Base-by-base conservation (phyloP, 2,888 invertebrate species). In the Volucella bombylans region DNA sequence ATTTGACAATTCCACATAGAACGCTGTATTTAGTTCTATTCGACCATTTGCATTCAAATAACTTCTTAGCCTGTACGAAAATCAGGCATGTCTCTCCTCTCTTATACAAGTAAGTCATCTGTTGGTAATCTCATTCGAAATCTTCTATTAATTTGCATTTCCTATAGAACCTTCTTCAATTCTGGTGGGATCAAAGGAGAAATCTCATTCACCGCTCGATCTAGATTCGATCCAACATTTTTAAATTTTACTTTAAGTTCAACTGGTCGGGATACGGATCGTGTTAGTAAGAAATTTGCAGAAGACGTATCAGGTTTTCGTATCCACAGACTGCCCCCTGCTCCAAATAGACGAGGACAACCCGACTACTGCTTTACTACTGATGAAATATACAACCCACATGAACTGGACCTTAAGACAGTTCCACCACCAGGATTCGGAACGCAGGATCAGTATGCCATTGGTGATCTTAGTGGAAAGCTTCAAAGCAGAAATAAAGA, bases 381-480 rank as follows among this genome's bases (percentile, higher is more conserved):
- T 0, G 96, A 96, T 9, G 93, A 92, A 1, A 92, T 97, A 50
- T 97, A 94, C 89, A 97, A 98, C 92, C 98, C 98, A 0, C 93
- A 92, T 9, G 93, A 93, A 6, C 87, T 94, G 14, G 93, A 94
- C 85, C 87, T 93, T n/a, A 92, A 92, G 10, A 90, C 89, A 4
- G 89, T 93, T 47, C 96, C 96, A 9, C 96, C 96, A 0, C 93
- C 95, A 86, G 96, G 96, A 93, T 93, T 94, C 88, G 97, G 91
- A 10, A 91, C 91, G 0, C 97, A 97, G 90, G 97, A 98, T 91
- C 96, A 96, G 90, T 98, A 98, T 89, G 95, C 97, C 1, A 93
- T 97, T 3, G 98, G 98, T 0, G 98, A 98, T 90, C 92, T 98
- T 11, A 95, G 96, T 69, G 97, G 97, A 18, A 98, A 98, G 91